Base-by-base conservation (phyloP, 2,888 invertebrate genomes). In the Meteorus cinctellus region DNA sequence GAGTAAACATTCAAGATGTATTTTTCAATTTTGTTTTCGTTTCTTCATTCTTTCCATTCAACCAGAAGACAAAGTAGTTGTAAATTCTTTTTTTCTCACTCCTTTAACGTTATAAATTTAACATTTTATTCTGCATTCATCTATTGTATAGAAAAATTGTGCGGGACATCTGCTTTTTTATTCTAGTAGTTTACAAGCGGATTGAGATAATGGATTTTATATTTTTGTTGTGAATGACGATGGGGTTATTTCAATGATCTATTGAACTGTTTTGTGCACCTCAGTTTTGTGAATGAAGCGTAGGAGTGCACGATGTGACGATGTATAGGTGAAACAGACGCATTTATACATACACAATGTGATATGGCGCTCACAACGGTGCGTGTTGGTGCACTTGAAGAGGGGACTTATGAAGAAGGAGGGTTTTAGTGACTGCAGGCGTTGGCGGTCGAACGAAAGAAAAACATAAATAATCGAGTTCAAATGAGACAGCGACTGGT, bases 381-480 rank as follows among this genome's bases (percentile, higher is more conserved):
- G 75, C 80, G 78, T 80, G 81, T 75, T 80, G 77, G 78, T 73
- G 80, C 78, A 76, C 72, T 67, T 78, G 75, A 80, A 80, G 72
- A 75, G 78, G 77, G 79, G 80, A 77, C 80, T 66, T 55, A 76
- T 81, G 78, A 78, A 81, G 84, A 80, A 84, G 83, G 82, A 84
- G 84, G 83, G 86, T 84, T 88, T 87, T 88, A 88, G 87, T 86
- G 85, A 86, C 86, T 86, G 84, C 86, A 82, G 86, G 86, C 86
- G 86, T 86, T 86, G 85, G 81, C 82, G 84, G 72, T 66, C 81
- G 83, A 82, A 82, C 83, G 84, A 86, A 86, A 86, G 87, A 75
- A 87, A 88, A 89, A 88, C 88, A 88, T 88, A 89, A 89, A 89
- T 89, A 88, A 89, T 89, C 89, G 87, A 83, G 85, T 83, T 85